A percentile compares a stretch with the other conserved stretches of the same genome.
phyloP scores from a whole-genome alignment of 2,797 vertebrate genomes.

The Perodicticus potto region DNA sequence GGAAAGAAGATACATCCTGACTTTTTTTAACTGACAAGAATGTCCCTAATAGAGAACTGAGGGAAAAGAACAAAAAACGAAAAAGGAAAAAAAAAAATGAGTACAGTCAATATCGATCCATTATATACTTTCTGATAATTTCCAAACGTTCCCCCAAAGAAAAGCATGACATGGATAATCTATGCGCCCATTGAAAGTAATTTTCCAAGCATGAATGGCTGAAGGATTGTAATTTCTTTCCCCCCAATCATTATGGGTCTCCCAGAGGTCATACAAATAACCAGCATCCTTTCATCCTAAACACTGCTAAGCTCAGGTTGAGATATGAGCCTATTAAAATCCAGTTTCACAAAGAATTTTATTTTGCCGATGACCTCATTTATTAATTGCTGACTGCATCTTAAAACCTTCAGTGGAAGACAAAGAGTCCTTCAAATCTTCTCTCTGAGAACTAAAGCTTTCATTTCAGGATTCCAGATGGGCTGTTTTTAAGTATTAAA shows the following conservation, averaged over 20 bases:
- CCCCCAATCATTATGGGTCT: conserved; percentile 53
- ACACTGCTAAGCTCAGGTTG: conserved; percentile 49
- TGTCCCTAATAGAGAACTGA: neutral
- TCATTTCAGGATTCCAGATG: conserved; percentile 71
- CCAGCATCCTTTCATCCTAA: conserved; percentile 19
- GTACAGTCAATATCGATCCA: neutral
- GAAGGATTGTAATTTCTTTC: conserved; percentile 44
- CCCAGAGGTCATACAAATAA: conserved; percentile 66
- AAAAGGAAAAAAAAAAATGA: neutral
- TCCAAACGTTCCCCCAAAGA: conserved; percentile 48
- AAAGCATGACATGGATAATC: conserved; percentile 66
- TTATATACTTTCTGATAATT: conserved; percentile 3
- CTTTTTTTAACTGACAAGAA: neutral
- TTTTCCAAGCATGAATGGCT: conserved; percentile 72
- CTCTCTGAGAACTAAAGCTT: conserved; percentile 74
- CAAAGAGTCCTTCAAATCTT: conserved; percentile 70
- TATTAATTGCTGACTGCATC: conserved; percentile 77
- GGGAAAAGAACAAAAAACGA: neutral
- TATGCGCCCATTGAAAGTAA: conserved; percentile 61
- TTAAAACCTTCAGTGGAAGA: conserved; percentile 71
- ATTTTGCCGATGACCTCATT: conserved; percentile 77
- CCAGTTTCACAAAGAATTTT: conserved; percentile 68
- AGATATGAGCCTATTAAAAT: conserved; percentile 69
- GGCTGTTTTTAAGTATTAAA: conserved; percentile 69
- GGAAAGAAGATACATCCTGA: neutral